Conservation (phyloP, 1,140 invertebrate species). For the Glossosoma conforme region DNA sequence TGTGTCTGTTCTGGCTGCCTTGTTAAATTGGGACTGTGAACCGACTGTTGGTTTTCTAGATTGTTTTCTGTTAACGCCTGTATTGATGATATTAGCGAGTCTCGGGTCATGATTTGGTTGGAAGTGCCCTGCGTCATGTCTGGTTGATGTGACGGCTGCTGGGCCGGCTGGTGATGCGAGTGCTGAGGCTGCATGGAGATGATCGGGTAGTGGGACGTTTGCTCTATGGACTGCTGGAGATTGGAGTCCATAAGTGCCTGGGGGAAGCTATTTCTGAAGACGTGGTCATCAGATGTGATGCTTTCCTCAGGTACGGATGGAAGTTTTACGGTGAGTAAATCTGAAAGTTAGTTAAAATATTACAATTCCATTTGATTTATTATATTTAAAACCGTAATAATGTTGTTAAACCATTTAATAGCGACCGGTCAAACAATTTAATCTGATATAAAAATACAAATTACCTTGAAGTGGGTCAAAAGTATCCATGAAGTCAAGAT, state of each 20-base stretch:
- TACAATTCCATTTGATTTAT: constrained; percentile 3
- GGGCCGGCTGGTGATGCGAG: constrained; percentile 41
- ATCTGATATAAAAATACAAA: not conserved
- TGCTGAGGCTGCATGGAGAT: constrained; percentile 32
- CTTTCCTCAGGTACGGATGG: constrained; percentile 63
- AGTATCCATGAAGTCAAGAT: constrained; percentile 93
- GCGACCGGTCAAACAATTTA: constrained; percentile 8
- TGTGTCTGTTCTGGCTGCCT: constrained; percentile 13
- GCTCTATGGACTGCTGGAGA: constrained; percentile 20
- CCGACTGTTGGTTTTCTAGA: constrained; percentile 11
- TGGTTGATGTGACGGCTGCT: constrained; percentile 33
- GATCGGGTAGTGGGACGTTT: constrained; percentile 32
- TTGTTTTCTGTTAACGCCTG: constrained; percentile 8
- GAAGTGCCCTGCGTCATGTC: constrained; percentile 1
- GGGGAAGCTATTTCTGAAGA: constrained; percentile 23
- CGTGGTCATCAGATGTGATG: constrained; percentile 23
- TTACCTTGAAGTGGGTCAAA: constrained; percentile 78
- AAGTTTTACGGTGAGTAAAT: constrained; percentile 54
- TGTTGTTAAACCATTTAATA: constrained; percentile 11
- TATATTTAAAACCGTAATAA: constrained; percentile 7
- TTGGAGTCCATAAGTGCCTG: constrained; percentile 20
- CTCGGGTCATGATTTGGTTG: constrained; percentile 18
- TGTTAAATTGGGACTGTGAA: constrained; percentile 13
- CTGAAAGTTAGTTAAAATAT: constrained; percentile 39
- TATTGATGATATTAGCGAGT: constrained; percentile 1